phyloP scores from a whole-genome alignment of 2,797 vertebrate genomes.

The Acrossocheilus fasciatus region DNA sequence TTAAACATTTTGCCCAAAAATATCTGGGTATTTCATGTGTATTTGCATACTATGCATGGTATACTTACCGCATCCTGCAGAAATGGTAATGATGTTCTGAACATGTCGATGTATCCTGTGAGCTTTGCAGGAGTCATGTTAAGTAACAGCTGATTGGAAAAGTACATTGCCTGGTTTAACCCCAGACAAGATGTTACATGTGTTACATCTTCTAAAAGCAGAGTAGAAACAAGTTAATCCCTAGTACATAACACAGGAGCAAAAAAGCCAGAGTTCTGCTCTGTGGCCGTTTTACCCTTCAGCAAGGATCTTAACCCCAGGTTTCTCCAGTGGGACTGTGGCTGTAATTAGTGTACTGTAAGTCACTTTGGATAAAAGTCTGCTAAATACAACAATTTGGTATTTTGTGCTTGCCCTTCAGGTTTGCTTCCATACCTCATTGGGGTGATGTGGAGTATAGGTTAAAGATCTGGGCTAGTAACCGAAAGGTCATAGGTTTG shows the following conservation, averaged over 20 bases:
- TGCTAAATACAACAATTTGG: conserved; percentile 29
- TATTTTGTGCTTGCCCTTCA: conserved; percentile 25
- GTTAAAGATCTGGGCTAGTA: conserved; percentile 6
- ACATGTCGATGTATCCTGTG: not conserved
- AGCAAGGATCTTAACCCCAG: conserved; percentile 35
- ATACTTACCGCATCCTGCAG: not conserved
- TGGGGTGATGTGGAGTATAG: not conserved
- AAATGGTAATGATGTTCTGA: not conserved
- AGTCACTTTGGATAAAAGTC: conserved; percentile 39
- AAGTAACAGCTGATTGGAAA: conserved; percentile 3
- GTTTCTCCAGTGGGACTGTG: conserved; percentile 31
- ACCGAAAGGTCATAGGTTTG: not conserved
- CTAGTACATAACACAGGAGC: conserved; percentile 6
- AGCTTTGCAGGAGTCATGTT: not conserved
- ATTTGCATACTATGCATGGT: too few species aligned
- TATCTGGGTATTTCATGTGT: too few species aligned
- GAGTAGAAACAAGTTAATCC: conserved; percentile 20
- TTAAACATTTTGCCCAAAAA: too few species aligned
- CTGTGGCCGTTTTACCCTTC: conserved; percentile 37
- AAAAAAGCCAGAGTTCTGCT: conserved; percentile 30
- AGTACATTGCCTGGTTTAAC: conserved; percentile 13
- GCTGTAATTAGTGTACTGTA: conserved; percentile 40
- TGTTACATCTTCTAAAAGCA: conserved; percentile 1
- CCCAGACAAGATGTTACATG: not conserved
- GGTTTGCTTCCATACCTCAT: not conserved